A percentile compares a stretch with the other conserved stretches of the same genome.
phyloP scores from a whole-genome alignment of 2,797 vertebrate species.

The Psittacula echo region DNA sequence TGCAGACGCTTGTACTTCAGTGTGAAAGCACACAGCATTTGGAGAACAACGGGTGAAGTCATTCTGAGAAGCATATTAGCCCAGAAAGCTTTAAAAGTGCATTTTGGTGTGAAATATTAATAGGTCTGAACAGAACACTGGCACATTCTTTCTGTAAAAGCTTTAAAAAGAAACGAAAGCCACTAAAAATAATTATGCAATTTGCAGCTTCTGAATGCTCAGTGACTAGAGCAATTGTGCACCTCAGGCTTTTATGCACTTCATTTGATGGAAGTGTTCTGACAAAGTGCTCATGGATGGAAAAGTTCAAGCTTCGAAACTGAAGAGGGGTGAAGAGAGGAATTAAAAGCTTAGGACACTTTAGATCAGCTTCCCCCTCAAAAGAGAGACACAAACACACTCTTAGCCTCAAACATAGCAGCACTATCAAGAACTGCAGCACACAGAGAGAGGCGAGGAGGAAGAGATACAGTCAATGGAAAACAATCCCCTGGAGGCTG shows the following conservation, averaged over 20 bases:
- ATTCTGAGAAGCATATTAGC: not conserved
- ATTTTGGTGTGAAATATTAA: constrained; percentile 72
- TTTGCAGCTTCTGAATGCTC: constrained; percentile 36
- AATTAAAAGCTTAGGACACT: not conserved
- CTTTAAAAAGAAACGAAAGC: constrained; percentile 38
- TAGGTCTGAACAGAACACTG: constrained; percentile 49
- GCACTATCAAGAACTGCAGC: constrained; percentile 50
- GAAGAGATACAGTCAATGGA: constrained; percentile 34
- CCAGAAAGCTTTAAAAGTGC: constrained; percentile 57
- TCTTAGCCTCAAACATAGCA: not conserved
- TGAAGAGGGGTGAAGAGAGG: not conserved
- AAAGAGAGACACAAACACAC: not conserved
- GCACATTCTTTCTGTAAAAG: constrained; percentile 59
- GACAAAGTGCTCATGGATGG: constrained; percentile 24
- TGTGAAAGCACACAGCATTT: not conserved
- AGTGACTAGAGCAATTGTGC: not conserved
- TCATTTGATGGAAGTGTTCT: constrained; percentile 51
- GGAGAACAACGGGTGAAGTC: constrained; percentile 44
- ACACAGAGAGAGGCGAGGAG: not conserved
- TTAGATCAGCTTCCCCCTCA: not conserved
- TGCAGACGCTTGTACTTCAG: not conserved
- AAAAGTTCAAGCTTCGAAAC: constrained; percentile 11
- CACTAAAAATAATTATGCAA: constrained; percentile 49
- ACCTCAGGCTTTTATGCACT: constrained; percentile 54
- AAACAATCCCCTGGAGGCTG: constrained; percentile 4